Conservation (phyloP, 2,113 vertebrate genomes). For the Pachyramphus minor region DNA sequence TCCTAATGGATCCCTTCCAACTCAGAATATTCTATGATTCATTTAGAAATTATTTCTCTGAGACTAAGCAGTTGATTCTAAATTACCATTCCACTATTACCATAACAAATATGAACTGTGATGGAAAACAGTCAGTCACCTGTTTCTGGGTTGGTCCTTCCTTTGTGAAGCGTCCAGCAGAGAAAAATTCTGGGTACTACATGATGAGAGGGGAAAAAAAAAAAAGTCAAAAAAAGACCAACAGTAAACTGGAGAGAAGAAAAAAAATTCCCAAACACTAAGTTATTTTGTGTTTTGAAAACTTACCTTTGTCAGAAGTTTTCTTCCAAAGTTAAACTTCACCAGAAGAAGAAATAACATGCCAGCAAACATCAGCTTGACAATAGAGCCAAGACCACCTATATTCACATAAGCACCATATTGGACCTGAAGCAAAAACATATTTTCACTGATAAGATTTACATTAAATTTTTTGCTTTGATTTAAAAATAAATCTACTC, state of each 20-base stretch:
- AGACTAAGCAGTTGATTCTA: not conserved
- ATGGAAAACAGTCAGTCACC: conserved; percentile 71
- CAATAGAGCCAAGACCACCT: conserved; percentile 80
- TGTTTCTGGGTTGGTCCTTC: conserved; percentile 91
- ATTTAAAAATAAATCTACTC: not conserved
- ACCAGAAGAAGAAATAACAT: conserved; percentile 88
- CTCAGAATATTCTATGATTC: not conserved
- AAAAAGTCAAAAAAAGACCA: not conserved
- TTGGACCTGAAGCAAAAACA: conserved; percentile 79
- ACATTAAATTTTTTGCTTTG: not conserved
- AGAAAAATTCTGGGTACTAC: conserved; percentile 92
- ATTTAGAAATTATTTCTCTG: not conserved
- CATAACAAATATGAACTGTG: not conserved
- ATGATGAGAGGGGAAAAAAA: not conserved
- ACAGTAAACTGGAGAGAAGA: not conserved
- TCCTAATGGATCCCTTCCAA: not conserved
- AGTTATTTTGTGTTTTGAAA: not conserved
- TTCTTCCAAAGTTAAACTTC: conserved; percentile 88
- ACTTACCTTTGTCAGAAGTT: conserved; percentile 89
- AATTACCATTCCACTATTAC: not conserved
- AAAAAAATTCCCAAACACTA: not conserved
- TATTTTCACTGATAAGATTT: not conserved
- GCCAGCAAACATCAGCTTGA: conserved; percentile 88
- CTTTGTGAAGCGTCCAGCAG: conserved; percentile 85
- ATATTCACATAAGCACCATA: conserved; percentile 84